Evolutionary conservation across 2,888 invertebrate genomes (phyloP), one percentile per base, ranked within the genome.

Genomic region (Cheilosia soror): DNA sequence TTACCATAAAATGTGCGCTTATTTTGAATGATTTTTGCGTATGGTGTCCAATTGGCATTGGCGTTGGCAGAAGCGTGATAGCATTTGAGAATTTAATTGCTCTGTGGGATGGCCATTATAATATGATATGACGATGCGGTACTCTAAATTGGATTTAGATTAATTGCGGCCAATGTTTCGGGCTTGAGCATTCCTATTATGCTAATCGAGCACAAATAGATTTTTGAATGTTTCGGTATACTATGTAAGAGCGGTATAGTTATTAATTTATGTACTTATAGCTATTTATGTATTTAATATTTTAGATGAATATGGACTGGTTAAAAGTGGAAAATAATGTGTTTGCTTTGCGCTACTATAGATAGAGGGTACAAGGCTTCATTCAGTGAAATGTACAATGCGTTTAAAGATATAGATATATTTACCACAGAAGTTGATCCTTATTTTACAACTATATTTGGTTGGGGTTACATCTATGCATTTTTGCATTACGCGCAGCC

Each of bases 101-200:
- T 25, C 68, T 73, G 65, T 60, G 71, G 33, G 13, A 37, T 20
- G 49, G 31, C n/a, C 29, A 44, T 20, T 53, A 60, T 58, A 42
- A n/a, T 42, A 13, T 31, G 29, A 13, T 51, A 27, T n/a, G 62
- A 47, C 53, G 33, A 13, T 78, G 78, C 40, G 69, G 69, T 57
- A 27, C 29, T 49, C 57, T 57, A n/a, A 63, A 72, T 66, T 60
- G 20, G 11, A 20, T 37, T 79, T 72, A 58, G 65, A 65, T 66
- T 72, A 57, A 79, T 65, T 72, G 72, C 42, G 79, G 58, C 42
- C 15, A 53, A 42, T 33, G 31, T 44, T 55, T 27, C 2, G 15
- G 11, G 15, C 40, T 44, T 37, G 7, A 55, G 11, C 37, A 37
- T 73, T 63, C 42, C 31, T 55, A 31, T 47, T 62, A 62, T 31